Conservation (phyloP, 2,113 vertebrate genomes). For the Sphyrna mokarran region DNA sequence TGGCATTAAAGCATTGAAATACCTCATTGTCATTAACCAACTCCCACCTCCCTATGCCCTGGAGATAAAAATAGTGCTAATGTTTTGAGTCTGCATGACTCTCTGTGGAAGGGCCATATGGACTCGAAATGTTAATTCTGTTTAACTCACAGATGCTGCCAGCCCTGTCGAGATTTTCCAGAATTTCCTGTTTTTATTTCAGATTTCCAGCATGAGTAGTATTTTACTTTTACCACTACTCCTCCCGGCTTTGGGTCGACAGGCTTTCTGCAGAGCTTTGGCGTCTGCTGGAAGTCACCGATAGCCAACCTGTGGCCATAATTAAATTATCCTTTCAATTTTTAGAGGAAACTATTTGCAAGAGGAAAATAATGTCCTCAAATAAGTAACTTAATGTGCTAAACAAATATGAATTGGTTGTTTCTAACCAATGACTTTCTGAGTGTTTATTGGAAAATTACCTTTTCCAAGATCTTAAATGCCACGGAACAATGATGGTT, state of each 20-base stretch:
- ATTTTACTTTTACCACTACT: not conserved
- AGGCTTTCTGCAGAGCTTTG: not conserved
- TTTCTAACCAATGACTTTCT: not conserved
- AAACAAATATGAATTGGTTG: not conserved
- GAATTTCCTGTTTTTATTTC: too few relatives aligned
- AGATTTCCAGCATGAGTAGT: too few relatives aligned
- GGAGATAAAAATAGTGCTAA: too few relatives aligned
- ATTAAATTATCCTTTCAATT: not conserved
- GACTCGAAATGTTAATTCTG: too few relatives aligned
- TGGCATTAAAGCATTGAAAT: not conserved
- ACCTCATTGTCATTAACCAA: not conserved
- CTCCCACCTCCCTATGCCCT: too few relatives aligned
- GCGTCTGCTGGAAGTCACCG: not conserved
- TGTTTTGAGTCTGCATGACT: too few relatives aligned
- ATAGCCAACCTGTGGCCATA: not conserved
- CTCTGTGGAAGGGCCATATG: too few relatives aligned
- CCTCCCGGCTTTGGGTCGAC: not conserved
- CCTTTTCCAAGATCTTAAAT: conserved; percentile 64
- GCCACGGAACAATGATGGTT: conserved; percentile 70
- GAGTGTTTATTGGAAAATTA: conserved; percentile 37
- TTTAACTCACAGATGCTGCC: too few relatives aligned
- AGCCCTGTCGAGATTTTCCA: too few relatives aligned
- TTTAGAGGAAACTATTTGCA: not conserved
- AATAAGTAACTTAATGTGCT: not conserved
- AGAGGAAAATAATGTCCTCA: not conserved